A percentile compares a stretch with the other conserved stretches of the same genome.
phyloP scores from a whole-genome alignment of 2,888 invertebrate genomes.

The Galeopsomyia nigrocyanea region DNA sequence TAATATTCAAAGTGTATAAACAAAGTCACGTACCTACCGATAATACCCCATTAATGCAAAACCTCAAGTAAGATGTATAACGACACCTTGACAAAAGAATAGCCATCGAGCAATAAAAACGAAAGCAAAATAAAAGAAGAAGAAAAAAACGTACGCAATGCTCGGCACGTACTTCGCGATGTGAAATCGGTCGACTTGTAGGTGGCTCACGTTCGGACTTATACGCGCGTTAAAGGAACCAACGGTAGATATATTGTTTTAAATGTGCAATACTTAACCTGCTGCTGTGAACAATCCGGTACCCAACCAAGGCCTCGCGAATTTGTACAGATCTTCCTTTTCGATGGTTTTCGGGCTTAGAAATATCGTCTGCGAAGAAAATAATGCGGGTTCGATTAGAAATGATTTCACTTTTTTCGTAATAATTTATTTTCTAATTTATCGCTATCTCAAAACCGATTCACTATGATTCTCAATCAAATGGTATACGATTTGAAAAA shows the following conservation, averaged over 20 bases:
- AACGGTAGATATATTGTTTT: too few relatives aligned
- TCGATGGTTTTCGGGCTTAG: conserved; percentile 56
- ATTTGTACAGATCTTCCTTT: conserved; percentile 54
- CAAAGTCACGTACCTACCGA: not conserved
- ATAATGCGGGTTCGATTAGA: too few relatives aligned
- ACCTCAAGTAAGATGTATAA: too few relatives aligned
- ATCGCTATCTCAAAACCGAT: too few relatives aligned
- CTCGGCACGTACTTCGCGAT: conserved; percentile 26
- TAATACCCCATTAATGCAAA: not conserved
- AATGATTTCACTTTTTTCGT: too few relatives aligned
- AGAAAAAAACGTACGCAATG: conserved; percentile 8
- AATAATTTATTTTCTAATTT: too few relatives aligned
- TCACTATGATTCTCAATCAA: too few relatives aligned
- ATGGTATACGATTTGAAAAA: too few relatives aligned
- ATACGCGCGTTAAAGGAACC: not conserved
- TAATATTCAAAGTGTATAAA: not conserved
- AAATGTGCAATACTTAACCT: conserved; percentile 43
- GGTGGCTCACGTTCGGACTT: conserved; percentile 51
- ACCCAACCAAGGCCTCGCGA: conserved; percentile 54
- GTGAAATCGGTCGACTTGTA: conserved; percentile 51
- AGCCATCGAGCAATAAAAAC: not conserved
- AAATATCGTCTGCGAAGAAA: conserved; percentile 49
- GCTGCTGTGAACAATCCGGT: conserved; percentile 58
- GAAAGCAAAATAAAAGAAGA: not conserved
- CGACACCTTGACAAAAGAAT: not conserved